Evolutionary conservation across 2,888 invertebrate genomes (phyloP), one percentile per base, ranked within the genome.

Genomic region (Clanis bilineata): DNA sequence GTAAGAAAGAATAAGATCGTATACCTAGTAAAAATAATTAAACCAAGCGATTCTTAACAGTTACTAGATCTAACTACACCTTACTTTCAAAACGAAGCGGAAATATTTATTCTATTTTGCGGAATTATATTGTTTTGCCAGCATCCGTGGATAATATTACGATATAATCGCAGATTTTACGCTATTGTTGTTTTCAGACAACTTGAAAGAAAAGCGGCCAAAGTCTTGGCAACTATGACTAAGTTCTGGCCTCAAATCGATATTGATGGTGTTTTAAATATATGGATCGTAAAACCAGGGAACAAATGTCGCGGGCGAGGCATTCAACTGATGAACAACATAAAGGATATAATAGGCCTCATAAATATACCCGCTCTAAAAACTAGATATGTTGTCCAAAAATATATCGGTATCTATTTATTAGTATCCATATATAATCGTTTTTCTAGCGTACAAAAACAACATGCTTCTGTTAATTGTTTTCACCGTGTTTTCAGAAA

Each of bases 221-320:
- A 94, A 63, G 85, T 96, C 41, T 82, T 97, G 59, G 93, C 94
- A 18, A 93, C 94, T 47, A 93, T 98, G 72, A 89, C 93, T 15
- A 94, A 93, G 61, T 94, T 93, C 77, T 97, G 97, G 96, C 97
- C 97, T 0, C 97, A 97, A 80, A 94, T 96, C 68, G 94, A 95
- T 38, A 93, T 96, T 67, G 98, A 98, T 81, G 98, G 98, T 0
- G 93, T 95, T 62, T 93, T 95, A 62, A 98, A 98, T 84, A 95
- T 98, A 68, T 98, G 98, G 98, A 98, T 98, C 65, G 94, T 98
- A 62, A 98, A 98, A 82, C 98, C 98, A 0, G 98, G 98, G 0
- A 98, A 97, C 72, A 97, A 97, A 81, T 98, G 98, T 70, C 94
- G 98, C 9, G 98, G 98, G 0, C 93, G 97, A 75, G 98, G 98